Evolutionary conservation across 2,888 invertebrate genomes (phyloP).

Genomic region (Mythimna impura): DNA sequence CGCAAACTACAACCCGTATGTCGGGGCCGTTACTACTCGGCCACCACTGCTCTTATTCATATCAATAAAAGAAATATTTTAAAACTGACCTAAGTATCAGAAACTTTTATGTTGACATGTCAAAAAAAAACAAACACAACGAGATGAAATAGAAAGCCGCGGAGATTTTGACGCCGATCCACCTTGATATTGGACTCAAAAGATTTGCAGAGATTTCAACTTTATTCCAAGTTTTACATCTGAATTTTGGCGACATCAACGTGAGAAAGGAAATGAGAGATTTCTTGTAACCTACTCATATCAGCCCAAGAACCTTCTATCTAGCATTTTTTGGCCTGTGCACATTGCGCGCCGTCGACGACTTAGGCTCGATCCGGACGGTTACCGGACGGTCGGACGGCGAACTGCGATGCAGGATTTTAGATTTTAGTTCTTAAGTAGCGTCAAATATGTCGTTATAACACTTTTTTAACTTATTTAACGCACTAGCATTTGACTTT

Average conservation of each 20-base stretch:
- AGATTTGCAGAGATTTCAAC: slow-evolving; percentile 24
- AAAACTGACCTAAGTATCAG: neutral
- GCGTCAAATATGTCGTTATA: too few relatives aligned
- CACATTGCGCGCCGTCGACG: too few relatives aligned
- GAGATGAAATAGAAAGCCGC: slow-evolving; percentile 37
- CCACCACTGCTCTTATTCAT: too few relatives aligned
- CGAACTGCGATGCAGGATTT: too few relatives aligned
- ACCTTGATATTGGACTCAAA: slow-evolving; percentile 42
- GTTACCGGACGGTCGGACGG: too few relatives aligned
- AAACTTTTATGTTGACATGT: neutral
- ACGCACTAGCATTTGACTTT: too few relatives aligned
- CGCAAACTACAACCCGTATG: too few relatives aligned
- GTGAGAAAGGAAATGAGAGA: neutral
- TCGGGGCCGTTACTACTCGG: too few relatives aligned
- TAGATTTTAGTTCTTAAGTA: too few relatives aligned
- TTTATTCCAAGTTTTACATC: slow-evolving; percentile 19
- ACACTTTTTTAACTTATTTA: too few relatives aligned
- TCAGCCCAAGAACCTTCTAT: neutral
- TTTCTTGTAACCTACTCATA: neutral
- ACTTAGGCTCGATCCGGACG: too few relatives aligned
- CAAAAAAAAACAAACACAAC: slow-evolving; percentile 8
- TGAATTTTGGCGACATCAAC: neutral
- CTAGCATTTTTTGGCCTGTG: neutral
- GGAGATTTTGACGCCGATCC: slow-evolving; percentile 37
- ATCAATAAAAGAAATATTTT: too few relatives aligned